A percentile compares a stretch with the other conserved stretches of the same genome.
Conservation (phyloP, 2,888 invertebrate genomes). For the Ernsta delagoae region DNA sequence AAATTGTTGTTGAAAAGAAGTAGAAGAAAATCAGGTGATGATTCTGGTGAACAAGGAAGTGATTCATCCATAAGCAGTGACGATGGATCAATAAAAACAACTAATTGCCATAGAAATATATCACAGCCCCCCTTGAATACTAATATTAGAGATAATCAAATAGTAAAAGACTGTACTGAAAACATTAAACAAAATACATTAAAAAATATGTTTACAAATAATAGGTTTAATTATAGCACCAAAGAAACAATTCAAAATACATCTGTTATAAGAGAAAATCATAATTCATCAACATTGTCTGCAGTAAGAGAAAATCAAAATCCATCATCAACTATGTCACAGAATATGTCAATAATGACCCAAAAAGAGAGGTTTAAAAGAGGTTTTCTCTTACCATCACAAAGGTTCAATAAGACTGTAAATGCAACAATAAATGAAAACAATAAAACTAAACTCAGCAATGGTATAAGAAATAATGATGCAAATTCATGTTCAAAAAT, state of each 20-base stretch:
- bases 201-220: constrained; percentile 49
- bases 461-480: constrained; percentile 14
- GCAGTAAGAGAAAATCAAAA: constrained; percentile 13
- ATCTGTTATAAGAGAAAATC: constrained; percentile 5
- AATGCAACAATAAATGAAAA: constrained; percentile 16
- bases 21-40: constrained; percentile 56
- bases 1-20: constrained; percentile 54
- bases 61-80: constrained; percentile 70
- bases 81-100: constrained; percentile 59
- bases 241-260: constrained; percentile 2
- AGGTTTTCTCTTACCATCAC: constrained; percentile 60
- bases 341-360: constrained; percentile 43
- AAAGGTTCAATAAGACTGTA: constrained; percentile 61
- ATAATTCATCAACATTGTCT: constrained; percentile 2
- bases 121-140: constrained; percentile 49
- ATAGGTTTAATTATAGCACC: constrained; percentile 35
- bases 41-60: constrained; percentile 68
- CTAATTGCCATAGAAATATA: constrained; percentile 49
- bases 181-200: constrained; percentile 53
- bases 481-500: neutral
- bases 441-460: constrained; percentile 11
- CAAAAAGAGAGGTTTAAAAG: constrained; percentile 63
- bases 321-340: constrained; percentile 16
- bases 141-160: constrained; percentile 47
- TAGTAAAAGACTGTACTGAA: constrained; percentile 54